Evolutionary conservation across 2,113 vertebrate genomes (phyloP).

Genomic region (Burhinus bistriatus): DNA sequence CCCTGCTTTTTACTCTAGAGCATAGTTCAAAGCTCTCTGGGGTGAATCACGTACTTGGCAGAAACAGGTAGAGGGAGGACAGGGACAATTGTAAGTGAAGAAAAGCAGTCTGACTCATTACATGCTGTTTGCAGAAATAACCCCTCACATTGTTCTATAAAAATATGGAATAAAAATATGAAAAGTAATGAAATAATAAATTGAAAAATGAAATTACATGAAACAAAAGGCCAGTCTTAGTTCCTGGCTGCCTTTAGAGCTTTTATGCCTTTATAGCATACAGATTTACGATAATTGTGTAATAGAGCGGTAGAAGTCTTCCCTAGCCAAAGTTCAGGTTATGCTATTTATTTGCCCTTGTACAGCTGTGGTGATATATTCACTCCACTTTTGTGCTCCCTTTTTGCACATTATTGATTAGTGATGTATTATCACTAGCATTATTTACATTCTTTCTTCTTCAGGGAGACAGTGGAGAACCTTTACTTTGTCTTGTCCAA

Average conservation of each 20-base stretch:
- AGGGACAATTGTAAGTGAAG: background rate
- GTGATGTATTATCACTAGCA: background rate
- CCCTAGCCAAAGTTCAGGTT: background rate
- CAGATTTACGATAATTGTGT: background rate
- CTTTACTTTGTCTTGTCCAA: conserved; percentile 75
- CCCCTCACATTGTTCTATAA: background rate
- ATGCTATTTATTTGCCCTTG: background rate
- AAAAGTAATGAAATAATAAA: background rate
- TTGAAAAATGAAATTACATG: background rate
- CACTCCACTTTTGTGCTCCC: background rate
- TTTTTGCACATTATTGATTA: background rate
- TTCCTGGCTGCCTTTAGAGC: background rate
- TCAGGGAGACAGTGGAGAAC: conserved; percentile 81
- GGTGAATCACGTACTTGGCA: background rate
- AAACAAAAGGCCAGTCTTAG: background rate
- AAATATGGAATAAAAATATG: background rate
- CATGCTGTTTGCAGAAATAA: background rate
- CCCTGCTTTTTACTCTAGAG: background rate
- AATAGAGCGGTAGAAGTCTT: background rate
- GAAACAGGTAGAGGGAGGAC: background rate
- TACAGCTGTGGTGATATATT: background rate
- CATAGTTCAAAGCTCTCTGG: conserved; percentile 9
- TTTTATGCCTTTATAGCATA: background rate
- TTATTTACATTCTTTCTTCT: background rate
- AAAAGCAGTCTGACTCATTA: background rate